These are phyloP conservation scores for Linurgus olivaceus DNA, from an alignment of 2,797 vertebrate species.

Conservation along the genomic window DNA sequence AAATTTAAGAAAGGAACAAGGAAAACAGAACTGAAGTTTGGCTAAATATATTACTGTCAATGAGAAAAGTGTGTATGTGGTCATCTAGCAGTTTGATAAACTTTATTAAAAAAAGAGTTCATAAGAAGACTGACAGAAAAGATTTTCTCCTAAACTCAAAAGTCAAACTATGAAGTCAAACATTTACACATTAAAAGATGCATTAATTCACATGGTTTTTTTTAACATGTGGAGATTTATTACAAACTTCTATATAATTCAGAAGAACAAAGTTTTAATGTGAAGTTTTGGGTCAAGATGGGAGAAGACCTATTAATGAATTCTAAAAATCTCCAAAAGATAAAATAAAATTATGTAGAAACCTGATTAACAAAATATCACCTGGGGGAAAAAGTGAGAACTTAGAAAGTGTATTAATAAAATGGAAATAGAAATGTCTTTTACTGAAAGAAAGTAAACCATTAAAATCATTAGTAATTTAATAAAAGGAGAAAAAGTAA, in stretches of 20 bases:
- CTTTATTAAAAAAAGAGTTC: background rate
- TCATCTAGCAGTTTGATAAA: background rate
- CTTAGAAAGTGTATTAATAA: background rate
- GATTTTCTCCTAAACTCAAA: background rate
- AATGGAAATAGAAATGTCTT: background rate
- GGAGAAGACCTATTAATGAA: background rate
- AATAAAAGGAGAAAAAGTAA: background rate
- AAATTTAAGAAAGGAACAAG: background rate
- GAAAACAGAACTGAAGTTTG: background rate
- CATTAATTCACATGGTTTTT: background rate
- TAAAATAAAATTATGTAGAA: background rate
- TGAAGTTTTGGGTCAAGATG: background rate
- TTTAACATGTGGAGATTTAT: background rate
- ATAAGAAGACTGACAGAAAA: background rate
- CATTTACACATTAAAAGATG: background rate
- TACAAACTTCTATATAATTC: background rate
- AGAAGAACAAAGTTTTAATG: background rate
- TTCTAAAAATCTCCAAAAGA: background rate
- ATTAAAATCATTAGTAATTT: background rate
- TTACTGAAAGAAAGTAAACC: background rate
- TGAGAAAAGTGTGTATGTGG: background rate
- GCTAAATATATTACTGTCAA: background rate
- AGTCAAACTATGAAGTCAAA: background rate
- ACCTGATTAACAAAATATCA: background rate
- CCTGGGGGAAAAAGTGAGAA: background rate